phyloP scores from a whole-genome alignment of 2,113 vertebrate genomes.

The Phalacrocorax aristotelis region DNA sequence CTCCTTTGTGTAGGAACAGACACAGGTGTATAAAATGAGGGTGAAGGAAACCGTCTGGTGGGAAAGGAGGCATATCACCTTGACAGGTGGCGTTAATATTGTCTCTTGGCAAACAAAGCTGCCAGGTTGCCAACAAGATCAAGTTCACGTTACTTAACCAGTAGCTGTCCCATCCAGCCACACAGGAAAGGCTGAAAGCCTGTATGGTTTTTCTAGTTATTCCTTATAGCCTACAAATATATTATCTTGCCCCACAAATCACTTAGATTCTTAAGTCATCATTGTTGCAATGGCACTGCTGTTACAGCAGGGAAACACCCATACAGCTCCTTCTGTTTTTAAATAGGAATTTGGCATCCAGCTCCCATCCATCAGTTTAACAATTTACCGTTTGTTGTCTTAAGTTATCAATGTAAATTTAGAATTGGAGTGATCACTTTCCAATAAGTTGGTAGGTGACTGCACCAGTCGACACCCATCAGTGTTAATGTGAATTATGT shows the following conservation, averaged over 20 bases:
- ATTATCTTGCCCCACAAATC: background rate
- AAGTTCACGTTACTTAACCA: background rate
- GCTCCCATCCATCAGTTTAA: background rate
- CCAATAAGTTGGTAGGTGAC: background rate
- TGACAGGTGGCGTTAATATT: background rate
- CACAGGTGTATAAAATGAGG: rapidly evolving
- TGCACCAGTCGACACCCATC: background rate
- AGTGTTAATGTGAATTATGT: background rate
- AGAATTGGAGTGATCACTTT: background rate
- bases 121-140: background rate
- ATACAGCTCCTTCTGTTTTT: background rate
- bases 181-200: background rate
- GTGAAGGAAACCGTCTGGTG: background rate
- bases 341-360: background rate
- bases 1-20: background rate
- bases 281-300: background rate
- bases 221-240: background rate
- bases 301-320: background rate
- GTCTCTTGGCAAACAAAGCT: background rate
- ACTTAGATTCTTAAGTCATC: background rate
- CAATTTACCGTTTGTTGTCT: background rate
- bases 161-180: background rate
- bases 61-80: background rate
- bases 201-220: background rate
- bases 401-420: background rate